These are phyloP conservation scores for Podarcis cretensis DNA, from an alignment of 2,113 vertebrate species.

Conservation along the genomic window DNA sequence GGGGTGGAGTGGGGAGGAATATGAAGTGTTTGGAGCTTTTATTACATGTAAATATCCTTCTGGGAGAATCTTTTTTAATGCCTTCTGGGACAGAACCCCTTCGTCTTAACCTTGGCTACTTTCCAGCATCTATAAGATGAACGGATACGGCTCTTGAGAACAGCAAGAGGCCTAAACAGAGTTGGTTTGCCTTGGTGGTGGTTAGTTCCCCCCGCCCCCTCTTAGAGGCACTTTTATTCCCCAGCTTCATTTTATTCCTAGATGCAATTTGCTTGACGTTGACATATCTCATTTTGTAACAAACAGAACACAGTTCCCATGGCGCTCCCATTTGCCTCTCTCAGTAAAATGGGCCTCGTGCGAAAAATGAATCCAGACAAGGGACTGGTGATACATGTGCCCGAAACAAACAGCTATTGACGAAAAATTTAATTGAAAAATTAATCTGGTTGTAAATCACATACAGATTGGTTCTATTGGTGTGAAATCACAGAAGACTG, in stretches of 20 bases:
- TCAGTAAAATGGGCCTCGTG: not conserved
- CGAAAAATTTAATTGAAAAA: conserved; percentile 45
- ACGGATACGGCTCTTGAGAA: conserved; percentile 13
- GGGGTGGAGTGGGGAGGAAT: not conserved
- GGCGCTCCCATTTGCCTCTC: conserved; percentile 20
- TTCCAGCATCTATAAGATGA: conserved; percentile 16
- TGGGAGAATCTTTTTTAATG: conserved; percentile 6
- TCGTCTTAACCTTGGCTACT: not conserved
- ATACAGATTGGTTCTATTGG: conserved; percentile 6
- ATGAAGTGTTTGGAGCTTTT: conserved; percentile 37
- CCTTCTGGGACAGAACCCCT: not conserved
- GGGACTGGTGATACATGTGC: rapidly evolving
- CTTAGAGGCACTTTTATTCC: conserved; percentile 3
- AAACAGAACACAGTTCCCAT: conserved; percentile 20
- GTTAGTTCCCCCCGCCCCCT: not conserved
- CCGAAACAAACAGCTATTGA: conserved; percentile 31
- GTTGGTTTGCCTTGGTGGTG: not conserved
- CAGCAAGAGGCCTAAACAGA: conserved; percentile 20
- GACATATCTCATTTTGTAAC: conserved; percentile 39
- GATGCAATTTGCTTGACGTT: conserved; percentile 29
- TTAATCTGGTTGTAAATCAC: not conserved
- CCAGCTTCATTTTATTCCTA: not conserved
- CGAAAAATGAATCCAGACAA: not conserved
- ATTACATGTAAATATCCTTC: conserved; percentile 42
- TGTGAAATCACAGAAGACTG: not conserved